Percentiles rank a stretch among this genome's conserved stretches.
Evolutionary conservation across 23 tunicate species (phyloP).

Genomic region (Clavelina lepadiformis): DNA sequence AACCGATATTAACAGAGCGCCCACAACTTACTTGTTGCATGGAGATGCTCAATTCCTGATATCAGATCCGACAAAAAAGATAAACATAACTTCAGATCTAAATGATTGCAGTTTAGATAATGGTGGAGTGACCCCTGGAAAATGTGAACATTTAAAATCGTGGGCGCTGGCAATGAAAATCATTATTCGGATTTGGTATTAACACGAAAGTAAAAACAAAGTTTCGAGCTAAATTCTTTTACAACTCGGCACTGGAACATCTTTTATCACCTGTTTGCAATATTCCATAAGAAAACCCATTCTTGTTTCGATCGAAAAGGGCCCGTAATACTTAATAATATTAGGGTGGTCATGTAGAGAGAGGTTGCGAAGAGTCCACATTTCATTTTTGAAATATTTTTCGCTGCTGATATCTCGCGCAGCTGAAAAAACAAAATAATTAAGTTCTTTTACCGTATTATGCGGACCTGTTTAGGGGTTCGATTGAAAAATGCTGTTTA

Average conservation of each 20-base stretch:
- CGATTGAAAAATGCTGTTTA: too few relatives aligned
- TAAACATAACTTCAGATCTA: slow-evolving; percentile 7
- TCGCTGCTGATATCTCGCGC: too few relatives aligned
- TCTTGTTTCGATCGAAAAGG: neutral
- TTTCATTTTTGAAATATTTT: slow-evolving; percentile 15
- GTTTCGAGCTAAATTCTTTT: neutral
- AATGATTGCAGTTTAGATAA: too few relatives aligned
- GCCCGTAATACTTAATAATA: slow-evolving; percentile 14
- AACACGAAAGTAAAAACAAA: neutral
- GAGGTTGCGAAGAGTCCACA: slow-evolving; percentile 8
- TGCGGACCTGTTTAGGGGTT: too few relatives aligned
- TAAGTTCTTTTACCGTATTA: too few relatives aligned
- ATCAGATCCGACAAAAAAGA: slow-evolving; percentile 17
- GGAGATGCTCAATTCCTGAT: slow-evolving; percentile 35
- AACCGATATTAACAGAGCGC: neutral
- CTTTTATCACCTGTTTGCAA: slow-evolving; percentile 5
- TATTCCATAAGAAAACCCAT: slow-evolving; percentile 13
- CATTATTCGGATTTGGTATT: neutral
- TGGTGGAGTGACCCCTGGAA: too few relatives aligned
- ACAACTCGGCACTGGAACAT: slow-evolving; percentile 5
- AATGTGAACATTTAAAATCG: too few relatives aligned
- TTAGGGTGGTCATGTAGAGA: slow-evolving; percentile 2
- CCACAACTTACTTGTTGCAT: slow-evolving; percentile 6
- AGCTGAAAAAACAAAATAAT: too few relatives aligned
- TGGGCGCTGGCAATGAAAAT: too few relatives aligned